Percentiles rank a stretch among this genome's conserved stretches.
phyloP scores from a whole-genome alignment of 2,113 vertebrate genomes.

The Propithecus coquereli region DNA sequence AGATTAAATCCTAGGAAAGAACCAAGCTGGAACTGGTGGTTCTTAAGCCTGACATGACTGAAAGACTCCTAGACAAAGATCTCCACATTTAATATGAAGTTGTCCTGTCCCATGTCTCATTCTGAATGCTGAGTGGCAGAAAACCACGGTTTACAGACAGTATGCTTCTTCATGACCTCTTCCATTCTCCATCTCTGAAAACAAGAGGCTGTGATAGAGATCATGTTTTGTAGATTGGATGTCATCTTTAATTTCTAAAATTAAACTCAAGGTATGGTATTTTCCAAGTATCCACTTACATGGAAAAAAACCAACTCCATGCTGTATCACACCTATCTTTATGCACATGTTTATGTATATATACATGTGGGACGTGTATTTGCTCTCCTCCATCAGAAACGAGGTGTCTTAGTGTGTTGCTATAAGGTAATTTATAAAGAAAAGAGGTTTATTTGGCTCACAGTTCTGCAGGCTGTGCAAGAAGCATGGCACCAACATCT shows the following conservation, averaged over 20 bases:
- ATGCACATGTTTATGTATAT: no score
- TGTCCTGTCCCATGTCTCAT: no score
- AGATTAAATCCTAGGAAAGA: not conserved
- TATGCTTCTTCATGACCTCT: not conserved
- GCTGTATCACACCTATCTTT: no score
- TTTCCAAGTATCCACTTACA: not conserved
- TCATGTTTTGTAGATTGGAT: not conserved
- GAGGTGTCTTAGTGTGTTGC: not conserved
- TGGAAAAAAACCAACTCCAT: not conserved
- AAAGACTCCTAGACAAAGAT: not conserved
- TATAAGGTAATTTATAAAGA: no score
- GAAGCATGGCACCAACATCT: no score
- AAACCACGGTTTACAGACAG: no score
- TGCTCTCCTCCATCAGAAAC: not conserved
- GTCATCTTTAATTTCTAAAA: not conserved
- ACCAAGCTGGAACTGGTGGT: not conserved
- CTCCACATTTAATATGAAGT: not conserved
- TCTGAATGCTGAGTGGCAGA: not conserved
- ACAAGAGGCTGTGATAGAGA: not conserved
- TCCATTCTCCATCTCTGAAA: not conserved
- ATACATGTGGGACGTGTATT: no score
- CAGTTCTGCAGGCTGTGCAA: no score
- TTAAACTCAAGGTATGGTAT: not conserved
- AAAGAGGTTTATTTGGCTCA: no score
- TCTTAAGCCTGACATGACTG: accelerated